Evolutionary conservation across 2,113 vertebrate species (phyloP), one percentile per base, ranked within the genome.

Genomic region (Taxidea taxus): DNA sequence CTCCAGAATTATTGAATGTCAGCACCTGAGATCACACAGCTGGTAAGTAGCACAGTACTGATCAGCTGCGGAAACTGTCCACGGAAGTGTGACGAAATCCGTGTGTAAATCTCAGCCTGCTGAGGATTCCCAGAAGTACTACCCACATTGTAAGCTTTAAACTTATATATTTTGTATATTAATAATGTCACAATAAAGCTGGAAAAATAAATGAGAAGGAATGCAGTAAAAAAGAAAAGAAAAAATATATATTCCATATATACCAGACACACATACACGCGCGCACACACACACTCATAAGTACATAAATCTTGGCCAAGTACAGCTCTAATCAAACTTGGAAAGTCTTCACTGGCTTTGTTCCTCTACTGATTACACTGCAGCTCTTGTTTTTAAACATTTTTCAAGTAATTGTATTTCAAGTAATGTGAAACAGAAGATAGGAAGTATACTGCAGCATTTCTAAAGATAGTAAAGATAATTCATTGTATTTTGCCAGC

Each of bases 401-500:
- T 91, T 70, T 80, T 44, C 64, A 89, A 90, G 34, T 85, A 89
- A 96, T 56, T 85, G 27, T 83, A 42, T 58, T 39, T 96, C 72
- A 72, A 74, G 27, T 56, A 81, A 58, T 4, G 6, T 23, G 39
- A 90, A 90, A 94, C 47, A 56, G 58, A 94, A 92, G 54, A 86
- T 23, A 81, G 34, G 70, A 96, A 89, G 27, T 31, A 27, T 42
- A 20, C 37, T 49, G 44, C 20, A 66, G 87, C 56, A 49, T 81
- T 90, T 64, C 56, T 66, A 86, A 88, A 92, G 84, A 89, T 77
- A 56, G 84, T 70, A 94, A 97, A 86, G 78, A 84, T 70, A 86
- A 93, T 64, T n/a, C 49, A 64, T 18, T 27, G 47, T 9, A 10
- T 66, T 14, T 80, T 34, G 18, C 64, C 47, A 81, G n/a, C 34